A percentile compares a stretch with the other conserved stretches of the same genome.
phyloP scores from a whole-genome alignment of 2,113 vertebrate genomes.

The Montifringilla adamsi region DNA sequence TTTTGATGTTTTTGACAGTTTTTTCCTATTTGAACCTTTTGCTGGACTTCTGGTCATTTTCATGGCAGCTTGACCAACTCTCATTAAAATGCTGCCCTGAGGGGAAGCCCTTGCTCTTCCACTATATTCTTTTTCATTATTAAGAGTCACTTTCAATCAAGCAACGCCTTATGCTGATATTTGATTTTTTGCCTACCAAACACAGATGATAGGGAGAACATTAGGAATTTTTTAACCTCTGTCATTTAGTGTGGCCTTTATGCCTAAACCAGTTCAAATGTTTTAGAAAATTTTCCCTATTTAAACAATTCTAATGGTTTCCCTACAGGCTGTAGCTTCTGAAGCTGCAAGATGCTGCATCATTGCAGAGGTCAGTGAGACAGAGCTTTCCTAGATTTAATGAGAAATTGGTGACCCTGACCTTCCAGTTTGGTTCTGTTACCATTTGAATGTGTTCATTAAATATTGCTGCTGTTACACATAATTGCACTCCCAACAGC shows the following conservation, averaged over 20 bases:
- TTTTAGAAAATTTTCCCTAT: background rate
- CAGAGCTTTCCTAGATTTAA: background rate
- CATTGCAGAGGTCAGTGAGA: background rate
- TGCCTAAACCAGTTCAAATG: background rate
- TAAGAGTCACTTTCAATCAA: background rate
- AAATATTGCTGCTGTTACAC: background rate
- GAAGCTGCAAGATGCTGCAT: background rate
- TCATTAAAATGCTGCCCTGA: conserved; percentile 2
- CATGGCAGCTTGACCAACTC: background rate
- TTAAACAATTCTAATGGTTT: background rate
- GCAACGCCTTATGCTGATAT: background rate
- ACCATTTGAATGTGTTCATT: background rate
- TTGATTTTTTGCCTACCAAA: background rate
- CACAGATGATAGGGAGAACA: background rate
- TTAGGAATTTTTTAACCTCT: background rate
- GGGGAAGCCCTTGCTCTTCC: background rate
- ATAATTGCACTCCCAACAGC: background rate
- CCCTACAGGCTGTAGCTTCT: background rate
- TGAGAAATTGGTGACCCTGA: background rate
- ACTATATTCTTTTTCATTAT: background rate
- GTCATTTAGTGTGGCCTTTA: background rate
- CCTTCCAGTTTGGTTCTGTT: background rate
- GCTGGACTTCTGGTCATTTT: background rate
- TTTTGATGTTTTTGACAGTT: background rate
- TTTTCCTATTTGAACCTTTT: background rate